Conservation (phyloP, 2,888 invertebrate genomes). For the Drosophila cyrtoloma region DNA sequence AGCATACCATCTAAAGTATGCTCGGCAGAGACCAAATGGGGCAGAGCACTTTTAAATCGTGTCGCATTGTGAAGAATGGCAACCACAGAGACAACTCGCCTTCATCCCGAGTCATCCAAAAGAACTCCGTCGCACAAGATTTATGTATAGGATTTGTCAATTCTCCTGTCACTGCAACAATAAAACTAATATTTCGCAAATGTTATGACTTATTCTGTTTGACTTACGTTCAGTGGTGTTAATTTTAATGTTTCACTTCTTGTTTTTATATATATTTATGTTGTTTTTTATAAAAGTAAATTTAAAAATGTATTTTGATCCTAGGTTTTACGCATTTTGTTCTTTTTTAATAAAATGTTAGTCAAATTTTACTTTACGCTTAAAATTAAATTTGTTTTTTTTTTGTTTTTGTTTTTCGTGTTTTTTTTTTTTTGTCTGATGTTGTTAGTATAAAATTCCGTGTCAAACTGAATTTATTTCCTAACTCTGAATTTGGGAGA, state of each 20-base stretch:
- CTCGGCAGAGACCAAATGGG: too few relatives aligned
- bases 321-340: background rate
- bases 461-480: background rate
- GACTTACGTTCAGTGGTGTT: background rate
- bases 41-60: too few relatives aligned
- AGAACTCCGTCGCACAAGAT: too few relatives aligned
- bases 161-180: too few relatives aligned
- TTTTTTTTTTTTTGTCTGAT: background rate
- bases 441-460: background rate
- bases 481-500: background rate
- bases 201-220: background rate
- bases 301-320: background rate
- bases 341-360: background rate
- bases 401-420: background rate
- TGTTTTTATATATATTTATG: background rate
- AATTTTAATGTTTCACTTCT: rapidly evolving
- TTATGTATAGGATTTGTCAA: too few relatives aligned
- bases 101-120: too few relatives aligned
- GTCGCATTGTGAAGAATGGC: too few relatives aligned
- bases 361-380: background rate
- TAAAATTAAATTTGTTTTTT: background rate
- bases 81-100: too few relatives aligned
- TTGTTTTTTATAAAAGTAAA: background rate
- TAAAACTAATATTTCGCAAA: background rate
- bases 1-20: background rate